Evolutionary conservation across 2,888 invertebrate genomes (phyloP).

Genomic region (Drosophila quasianomalipes): DNA sequence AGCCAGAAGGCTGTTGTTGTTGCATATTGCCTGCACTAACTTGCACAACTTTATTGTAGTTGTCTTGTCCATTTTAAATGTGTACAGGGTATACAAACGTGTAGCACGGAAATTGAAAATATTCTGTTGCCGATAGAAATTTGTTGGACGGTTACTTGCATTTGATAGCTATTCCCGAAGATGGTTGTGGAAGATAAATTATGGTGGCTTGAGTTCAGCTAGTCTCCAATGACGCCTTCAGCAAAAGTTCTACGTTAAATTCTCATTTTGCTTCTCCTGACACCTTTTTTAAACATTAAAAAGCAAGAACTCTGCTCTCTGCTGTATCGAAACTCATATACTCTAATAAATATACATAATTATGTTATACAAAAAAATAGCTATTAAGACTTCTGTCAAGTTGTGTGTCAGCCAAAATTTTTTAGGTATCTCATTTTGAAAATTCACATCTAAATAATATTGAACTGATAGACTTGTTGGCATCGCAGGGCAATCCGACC

Average conservation of each 20-base stretch:
- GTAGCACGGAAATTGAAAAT: constrained; percentile 65
- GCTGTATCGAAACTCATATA: neutral
- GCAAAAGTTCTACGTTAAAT: constrained; percentile 12
- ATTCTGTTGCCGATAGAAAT: constrained; percentile 58
- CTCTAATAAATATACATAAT: neutral
- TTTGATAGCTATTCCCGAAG: constrained; percentile 28
- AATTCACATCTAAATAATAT: neutral
- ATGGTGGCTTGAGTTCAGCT: constrained; percentile 16
- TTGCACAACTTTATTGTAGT: neutral
- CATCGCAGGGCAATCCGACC: neutral
- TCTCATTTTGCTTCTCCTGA: constrained; percentile 11
- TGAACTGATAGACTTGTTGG: neutral
- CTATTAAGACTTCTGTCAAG: neutral
- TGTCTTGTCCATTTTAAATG: neutral
- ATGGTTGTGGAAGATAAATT: constrained; percentile 1
- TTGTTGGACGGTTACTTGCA: constrained; percentile 32
- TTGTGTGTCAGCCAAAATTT: neutral
- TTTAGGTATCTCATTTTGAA: neutral
- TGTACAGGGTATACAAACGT: constrained; percentile 29
- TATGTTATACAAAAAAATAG: neutral
- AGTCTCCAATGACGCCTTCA: constrained; percentile 2
- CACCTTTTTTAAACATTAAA: constrained; percentile 46
- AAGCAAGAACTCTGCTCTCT: neutral
- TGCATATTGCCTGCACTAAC: neutral
- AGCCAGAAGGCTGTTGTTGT: constrained; percentile 2